phyloP scores from a whole-genome alignment of 2,888 invertebrate species.

The Drosophila vallismaia region DNA sequence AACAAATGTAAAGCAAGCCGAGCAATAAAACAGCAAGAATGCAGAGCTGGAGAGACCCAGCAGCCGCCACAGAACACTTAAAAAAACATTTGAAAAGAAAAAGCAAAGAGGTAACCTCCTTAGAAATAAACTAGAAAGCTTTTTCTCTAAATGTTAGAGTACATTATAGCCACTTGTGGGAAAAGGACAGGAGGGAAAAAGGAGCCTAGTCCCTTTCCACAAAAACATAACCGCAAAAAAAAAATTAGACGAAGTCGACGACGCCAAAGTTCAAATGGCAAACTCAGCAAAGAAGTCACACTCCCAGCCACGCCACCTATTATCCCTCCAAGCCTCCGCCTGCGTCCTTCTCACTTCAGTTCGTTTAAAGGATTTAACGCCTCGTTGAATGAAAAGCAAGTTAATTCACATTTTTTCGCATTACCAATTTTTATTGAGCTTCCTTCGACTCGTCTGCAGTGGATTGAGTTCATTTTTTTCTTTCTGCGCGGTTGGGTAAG shows the following conservation, averaged over 20 bases:
- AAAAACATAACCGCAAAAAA: constrained; percentile 11
- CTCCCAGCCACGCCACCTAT: neutral
- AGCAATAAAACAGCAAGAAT: constrained; percentile 55
- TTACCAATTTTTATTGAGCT: constrained; percentile 40
- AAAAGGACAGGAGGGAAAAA: constrained; percentile 5
- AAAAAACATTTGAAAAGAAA: neutral
- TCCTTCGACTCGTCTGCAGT: neutral
- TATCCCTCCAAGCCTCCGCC: neutral
- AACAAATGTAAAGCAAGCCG: constrained; percentile 38
- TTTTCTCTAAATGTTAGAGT: neutral
- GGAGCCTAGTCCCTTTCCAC: neutral
- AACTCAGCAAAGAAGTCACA: constrained; percentile 13
- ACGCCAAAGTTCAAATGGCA: constrained; percentile 20
- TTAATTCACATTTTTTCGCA: constrained; percentile 66
- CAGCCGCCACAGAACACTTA: constrained; percentile 16
- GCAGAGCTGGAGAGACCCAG: constrained; percentile 32
- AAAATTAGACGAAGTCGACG: constrained; percentile 9
- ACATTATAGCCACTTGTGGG: neutral
- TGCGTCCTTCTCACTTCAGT: neutral
- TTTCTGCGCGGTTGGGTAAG: neutral
- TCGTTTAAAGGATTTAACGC: constrained; percentile 60
- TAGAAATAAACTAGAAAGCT: no score
- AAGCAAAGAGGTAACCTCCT: no score
- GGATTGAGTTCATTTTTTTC: constrained; percentile 1
- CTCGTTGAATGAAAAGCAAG: constrained; percentile 65